Evolutionary conservation across 1,140 invertebrate genomes (phyloP).

Genomic region (Dryas iulia): DNA sequence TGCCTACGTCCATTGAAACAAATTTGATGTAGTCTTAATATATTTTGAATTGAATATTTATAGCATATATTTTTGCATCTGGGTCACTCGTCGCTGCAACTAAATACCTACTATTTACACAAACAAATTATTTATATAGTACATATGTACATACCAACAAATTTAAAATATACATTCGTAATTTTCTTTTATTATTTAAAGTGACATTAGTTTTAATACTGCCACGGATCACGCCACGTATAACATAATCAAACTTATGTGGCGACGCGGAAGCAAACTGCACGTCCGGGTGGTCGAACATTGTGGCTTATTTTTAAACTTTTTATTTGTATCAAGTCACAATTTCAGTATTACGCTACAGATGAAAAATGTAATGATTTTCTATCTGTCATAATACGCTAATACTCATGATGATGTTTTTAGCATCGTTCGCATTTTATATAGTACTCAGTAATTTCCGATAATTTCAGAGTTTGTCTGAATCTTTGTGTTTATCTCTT

Average conservation of each 20-base stretch:
- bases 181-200: constrained; percentile 22
- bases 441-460: constrained; percentile 1
- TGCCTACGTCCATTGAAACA: neutral
- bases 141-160: neutral
- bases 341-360: constrained; percentile 24
- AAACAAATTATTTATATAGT: neutral
- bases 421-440: neutral
- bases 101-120: neutral
- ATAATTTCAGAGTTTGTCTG: constrained; percentile 3
- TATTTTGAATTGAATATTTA: neutral
- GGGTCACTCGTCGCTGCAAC: neutral
- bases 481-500: constrained; percentile 41
- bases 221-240: constrained; percentile 9
- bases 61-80: neutral
- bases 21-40: neutral
- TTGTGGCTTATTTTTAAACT: constrained; percentile 19
- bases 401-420: neutral
- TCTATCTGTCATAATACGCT: neutral
- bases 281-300: constrained; percentile 13
- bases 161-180: neutral
- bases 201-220: constrained; percentile 15
- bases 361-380: neutral
- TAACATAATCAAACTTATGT: constrained; percentile 19
- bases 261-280: constrained; percentile 24
- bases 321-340: constrained; percentile 18